These are phyloP conservation scores for Akabosia matsudoensis DNA, from an alignment of 1,140 invertebrate genomes.

Conservation along the genomic window DNA sequence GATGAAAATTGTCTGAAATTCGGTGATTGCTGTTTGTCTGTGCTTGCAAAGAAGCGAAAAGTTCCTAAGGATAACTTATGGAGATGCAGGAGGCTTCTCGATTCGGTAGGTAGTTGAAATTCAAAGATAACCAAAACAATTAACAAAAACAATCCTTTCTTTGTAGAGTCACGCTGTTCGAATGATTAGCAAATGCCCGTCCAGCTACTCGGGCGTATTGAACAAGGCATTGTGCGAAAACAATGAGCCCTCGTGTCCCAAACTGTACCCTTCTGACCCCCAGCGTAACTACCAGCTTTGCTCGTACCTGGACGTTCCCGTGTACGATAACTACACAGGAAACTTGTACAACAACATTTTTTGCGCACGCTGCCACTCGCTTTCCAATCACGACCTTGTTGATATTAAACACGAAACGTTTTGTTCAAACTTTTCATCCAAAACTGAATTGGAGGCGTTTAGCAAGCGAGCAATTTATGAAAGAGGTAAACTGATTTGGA, in stretches of 20 bases:
- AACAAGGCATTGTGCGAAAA: slow-evolving; percentile 27
- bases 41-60: background rate
- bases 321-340: slow-evolving; percentile 26
- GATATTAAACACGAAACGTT: slow-evolving; percentile 4
- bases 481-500: slow-evolving; percentile 11
- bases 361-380: slow-evolving; percentile 49
- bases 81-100: slow-evolving; percentile 27
- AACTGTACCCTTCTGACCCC: background rate
- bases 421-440: slow-evolving; percentile 22
- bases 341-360: slow-evolving; percentile 49
- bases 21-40: slow-evolving; percentile 36
- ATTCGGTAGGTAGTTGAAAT: too few species aligned
- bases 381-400: slow-evolving; percentile 13
- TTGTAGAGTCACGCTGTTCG: slow-evolving; percentile 22
- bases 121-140: too few species aligned
- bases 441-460: slow-evolving; percentile 18
- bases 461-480: slow-evolving; percentile 14
- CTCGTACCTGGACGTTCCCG: slow-evolving; percentile 36
- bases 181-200: slow-evolving; percentile 40
- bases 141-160: background rate
- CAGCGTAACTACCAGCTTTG: background rate
- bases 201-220: background rate
- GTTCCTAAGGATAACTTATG: slow-evolving; percentile 25
- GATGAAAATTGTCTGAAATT: slow-evolving; percentile 26
- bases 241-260: background rate